Base-by-base conservation (phyloP, 1,140 invertebrate genomes). In the Triops longicaudatus region DNA sequence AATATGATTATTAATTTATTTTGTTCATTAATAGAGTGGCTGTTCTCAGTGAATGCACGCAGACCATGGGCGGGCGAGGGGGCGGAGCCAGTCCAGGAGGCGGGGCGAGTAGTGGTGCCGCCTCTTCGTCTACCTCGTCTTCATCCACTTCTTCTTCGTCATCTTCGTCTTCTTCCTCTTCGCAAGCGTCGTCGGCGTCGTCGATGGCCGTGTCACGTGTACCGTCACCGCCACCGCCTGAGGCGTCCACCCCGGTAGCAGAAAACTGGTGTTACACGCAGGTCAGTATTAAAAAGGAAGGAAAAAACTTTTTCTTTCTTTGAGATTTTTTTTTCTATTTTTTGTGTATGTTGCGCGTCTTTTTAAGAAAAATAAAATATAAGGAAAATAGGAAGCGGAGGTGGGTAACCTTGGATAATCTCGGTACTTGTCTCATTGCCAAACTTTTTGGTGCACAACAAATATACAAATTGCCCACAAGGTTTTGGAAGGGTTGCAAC, bases 261-360 rank as follows among this genome's bases (percentile, higher is more conserved):
- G 94, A 97, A 86, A 96, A 96, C 86, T 97, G 94, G 94, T 97
- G 94, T 89, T 96, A 96, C 84, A 97, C 94, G 83, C 94, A 96
- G 91, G 93, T 96, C 86, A 87, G 85, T 84, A 37, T 37, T 2
- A n/a, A n/a, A n/a, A n/a, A n/a, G n/a, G n/a, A n/a, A n/a, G n/a
- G n/a, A n/a, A n/a, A n/a, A n/a, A n/a, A n/a, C n/a, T n/a, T n/a
- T n/a, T n/a, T n/a, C n/a, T n/a, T n/a, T 37, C 31, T 37, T 37
- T 7, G 31, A n/a, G 31, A 37, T 37, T 37, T 37, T 37, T 37
- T 37, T 7, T 37, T 37, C 7, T 7, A 2, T 37, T 37, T 37
- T 37, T 37, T 37, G 2, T 37, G 31, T 2, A 37, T 2, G 31
- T 2, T 2, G 31, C 31, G 31, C 31, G 31, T 7, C 31, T n/a